Conservation (phyloP, 2,888 invertebrate species). For the Sepiola atlantica region DNA sequence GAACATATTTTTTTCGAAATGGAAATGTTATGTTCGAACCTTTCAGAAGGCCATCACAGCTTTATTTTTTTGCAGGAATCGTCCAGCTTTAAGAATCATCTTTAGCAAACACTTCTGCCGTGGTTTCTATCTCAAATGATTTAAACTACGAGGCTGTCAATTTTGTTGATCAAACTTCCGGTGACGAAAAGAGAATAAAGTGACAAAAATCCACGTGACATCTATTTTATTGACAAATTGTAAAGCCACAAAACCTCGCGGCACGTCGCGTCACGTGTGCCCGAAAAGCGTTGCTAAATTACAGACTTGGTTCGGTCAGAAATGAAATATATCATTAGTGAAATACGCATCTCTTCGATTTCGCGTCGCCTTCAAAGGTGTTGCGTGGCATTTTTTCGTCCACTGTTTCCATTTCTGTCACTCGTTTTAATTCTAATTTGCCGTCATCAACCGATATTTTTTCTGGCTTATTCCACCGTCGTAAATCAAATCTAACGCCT, state of each 20-base stretch:
- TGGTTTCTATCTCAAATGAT: no score
- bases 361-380: conserved; percentile 8
- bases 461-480: background rate
- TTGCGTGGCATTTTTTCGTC: background rate
- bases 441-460: background rate
- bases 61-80: no score
- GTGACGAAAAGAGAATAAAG: no score
- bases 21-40: no score
- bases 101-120: no score
- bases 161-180: no score
- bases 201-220: background rate
- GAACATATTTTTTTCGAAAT: no score
- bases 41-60: no score
- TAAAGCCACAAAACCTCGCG: background rate
- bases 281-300: background rate
- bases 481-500: background rate
- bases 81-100: no score
- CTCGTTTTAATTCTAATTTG: conserved; percentile 8
- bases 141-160: no score
- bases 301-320: background rate
- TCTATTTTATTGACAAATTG: conserved; percentile 32
- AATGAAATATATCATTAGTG: conserved; percentile 20
- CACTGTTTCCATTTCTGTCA: background rate
- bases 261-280: background rate
- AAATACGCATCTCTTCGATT: background rate